phyloP scores from a whole-genome alignment of 1,140 invertebrate genomes.

The Lucilia sericata region DNA sequence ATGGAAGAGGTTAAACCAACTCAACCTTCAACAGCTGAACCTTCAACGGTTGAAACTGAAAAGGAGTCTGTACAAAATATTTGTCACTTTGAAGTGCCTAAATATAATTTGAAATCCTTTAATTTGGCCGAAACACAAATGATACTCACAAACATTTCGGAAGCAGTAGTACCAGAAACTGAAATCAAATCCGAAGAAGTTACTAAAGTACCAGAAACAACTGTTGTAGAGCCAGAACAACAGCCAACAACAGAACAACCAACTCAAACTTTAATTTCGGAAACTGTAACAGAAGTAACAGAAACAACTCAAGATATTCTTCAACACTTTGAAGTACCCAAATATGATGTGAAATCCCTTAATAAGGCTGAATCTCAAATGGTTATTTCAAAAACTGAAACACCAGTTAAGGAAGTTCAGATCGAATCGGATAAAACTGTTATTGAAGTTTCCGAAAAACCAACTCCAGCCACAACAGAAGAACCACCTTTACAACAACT shows the following conservation, averaged over 20 bases:
- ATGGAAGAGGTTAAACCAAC: not conserved
- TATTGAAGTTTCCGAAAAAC: not conserved
- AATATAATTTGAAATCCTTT: slow-evolving; percentile 20
- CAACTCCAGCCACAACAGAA: not conserved
- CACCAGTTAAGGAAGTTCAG: not conserved
- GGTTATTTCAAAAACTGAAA: not conserved
- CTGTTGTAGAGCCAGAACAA: not conserved
- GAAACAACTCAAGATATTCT: too few relatives aligned
- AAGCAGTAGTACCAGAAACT: not conserved
- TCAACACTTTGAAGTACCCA: slow-evolving; percentile 42
- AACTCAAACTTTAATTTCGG: too few relatives aligned
- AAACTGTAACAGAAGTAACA: too few relatives aligned
- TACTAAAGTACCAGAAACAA: not conserved
- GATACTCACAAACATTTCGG: too few relatives aligned
- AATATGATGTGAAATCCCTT: slow-evolving; percentile 19
- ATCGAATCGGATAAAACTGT: not conserved
- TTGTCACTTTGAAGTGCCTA: slow-evolving; percentile 41
- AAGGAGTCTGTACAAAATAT: not conserved
- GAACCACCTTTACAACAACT: not conserved
- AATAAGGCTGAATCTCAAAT: slow-evolving; percentile 17
- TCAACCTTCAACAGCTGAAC: not conserved
- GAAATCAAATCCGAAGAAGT: not conserved
- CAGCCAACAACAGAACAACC: not conserved
- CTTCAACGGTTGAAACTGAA: not conserved
- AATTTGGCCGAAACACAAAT: too few relatives aligned